Evolutionary conservation across 2,797 vertebrate genomes (phyloP).

Genomic region (Arremon aurantiirostris): DNA sequence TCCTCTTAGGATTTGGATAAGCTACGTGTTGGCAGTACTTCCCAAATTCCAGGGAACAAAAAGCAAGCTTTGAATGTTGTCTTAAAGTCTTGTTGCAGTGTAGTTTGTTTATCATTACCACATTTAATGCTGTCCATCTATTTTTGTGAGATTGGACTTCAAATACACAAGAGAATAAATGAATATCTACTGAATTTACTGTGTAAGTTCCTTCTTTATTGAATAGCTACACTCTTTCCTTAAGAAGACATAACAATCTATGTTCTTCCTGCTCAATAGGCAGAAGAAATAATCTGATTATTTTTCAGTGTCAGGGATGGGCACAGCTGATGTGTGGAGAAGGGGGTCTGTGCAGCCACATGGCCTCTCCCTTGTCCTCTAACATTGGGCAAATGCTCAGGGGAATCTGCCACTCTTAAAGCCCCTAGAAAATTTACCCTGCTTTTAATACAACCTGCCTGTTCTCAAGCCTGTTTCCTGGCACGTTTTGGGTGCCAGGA

Average conservation of each 20-base stretch:
- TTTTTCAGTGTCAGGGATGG: not conserved
- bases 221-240: not conserved
- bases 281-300: not conserved
- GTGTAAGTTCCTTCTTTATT: not conserved
- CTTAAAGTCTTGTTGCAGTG: not conserved
- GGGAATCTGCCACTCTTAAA: not conserved
- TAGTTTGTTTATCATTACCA: not conserved
- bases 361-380: not conserved
- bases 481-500: not conserved
- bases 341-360: not conserved
- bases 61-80: not conserved
- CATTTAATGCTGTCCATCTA: not conserved
- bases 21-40: slow-evolving; percentile 11
- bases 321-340: not conserved
- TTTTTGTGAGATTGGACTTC: not conserved
- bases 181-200: not conserved
- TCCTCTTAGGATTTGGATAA: slow-evolving; percentile 41
- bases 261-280: not conserved
- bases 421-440: not conserved
- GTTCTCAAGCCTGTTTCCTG: not conserved
- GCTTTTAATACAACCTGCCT: not conserved
- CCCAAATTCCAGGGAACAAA: slow-evolving; percentile 6
- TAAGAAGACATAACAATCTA: not conserved
- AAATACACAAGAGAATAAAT: not conserved
- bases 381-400: not conserved